phyloP scores from a whole-genome alignment of 2,888 invertebrate species.

The Halictus quadricinctus region DNA sequence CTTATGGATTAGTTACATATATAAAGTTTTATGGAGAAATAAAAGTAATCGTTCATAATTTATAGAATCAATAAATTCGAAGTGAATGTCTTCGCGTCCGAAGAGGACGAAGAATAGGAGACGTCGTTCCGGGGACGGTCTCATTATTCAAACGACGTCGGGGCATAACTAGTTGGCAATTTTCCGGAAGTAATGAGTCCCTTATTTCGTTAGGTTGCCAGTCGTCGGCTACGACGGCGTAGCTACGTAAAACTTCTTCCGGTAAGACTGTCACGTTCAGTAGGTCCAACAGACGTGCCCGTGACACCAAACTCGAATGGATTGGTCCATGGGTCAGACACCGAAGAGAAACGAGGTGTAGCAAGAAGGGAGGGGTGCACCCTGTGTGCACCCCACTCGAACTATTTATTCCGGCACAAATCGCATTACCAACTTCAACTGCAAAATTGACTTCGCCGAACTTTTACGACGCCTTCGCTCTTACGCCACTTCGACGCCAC shows the following conservation, averaged over 20 bases:
- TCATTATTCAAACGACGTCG: slow-evolving; percentile 24
- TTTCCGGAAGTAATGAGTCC: slow-evolving; percentile 41
- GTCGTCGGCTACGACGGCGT: slow-evolving; percentile 48
- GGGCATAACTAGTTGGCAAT: slow-evolving; percentile 26
- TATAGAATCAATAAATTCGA: background rate
- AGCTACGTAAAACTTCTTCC: slow-evolving; percentile 60
- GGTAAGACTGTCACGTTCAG: slow-evolving; percentile 77
- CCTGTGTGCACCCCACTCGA: slow-evolving; percentile 61
- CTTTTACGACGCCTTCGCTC: slow-evolving; percentile 80
- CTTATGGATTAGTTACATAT: too few species aligned
- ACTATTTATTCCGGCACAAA: slow-evolving; percentile 81
- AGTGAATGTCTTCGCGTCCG: background rate
- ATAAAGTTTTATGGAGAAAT: background rate
- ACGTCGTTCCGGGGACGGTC: slow-evolving; percentile 14
- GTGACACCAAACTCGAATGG: slow-evolving; percentile 74
- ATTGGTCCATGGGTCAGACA: slow-evolving; percentile 64
- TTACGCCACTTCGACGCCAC: slow-evolving; percentile 74
- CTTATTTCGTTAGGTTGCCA: slow-evolving; percentile 54
- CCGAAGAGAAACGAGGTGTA: slow-evolving; percentile 61
- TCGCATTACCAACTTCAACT: slow-evolving; percentile 82
- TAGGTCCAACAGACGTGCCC: slow-evolving; percentile 76
- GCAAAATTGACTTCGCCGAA: slow-evolving; percentile 82
- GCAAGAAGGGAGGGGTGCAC: slow-evolving; percentile 26
- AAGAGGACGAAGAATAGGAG: background rate
- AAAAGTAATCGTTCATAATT: background rate